These are phyloP conservation scores for Cydia pomonella DNA, from an alignment of 1,140 invertebrate genomes.

Conservation along the genomic window DNA sequence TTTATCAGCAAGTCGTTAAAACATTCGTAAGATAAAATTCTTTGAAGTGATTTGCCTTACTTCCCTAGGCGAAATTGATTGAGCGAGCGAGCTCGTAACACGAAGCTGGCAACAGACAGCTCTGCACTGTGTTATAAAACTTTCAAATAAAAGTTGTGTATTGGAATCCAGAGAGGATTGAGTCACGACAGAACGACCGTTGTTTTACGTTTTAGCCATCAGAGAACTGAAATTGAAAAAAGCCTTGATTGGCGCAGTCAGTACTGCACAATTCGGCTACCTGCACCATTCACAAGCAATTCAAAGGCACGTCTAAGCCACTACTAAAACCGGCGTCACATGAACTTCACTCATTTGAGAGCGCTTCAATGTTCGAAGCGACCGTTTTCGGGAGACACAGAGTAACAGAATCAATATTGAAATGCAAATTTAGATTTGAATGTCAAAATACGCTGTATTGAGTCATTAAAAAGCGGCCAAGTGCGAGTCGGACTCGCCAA, in stretches of 20 bases:
- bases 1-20: constrained; percentile 61
- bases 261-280: constrained; percentile 43
- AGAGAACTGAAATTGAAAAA: constrained; percentile 64
- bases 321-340: constrained; percentile 40
- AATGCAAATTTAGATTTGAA: constrained; percentile 25
- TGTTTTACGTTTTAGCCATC: constrained; percentile 46
- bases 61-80: constrained; percentile 35
- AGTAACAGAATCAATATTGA: neutral
- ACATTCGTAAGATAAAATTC: constrained; percentile 57
- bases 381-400: constrained; percentile 25
- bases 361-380: constrained; percentile 36
- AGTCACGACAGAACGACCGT: constrained; percentile 38
- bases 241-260: constrained; percentile 50
- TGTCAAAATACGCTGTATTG: constrained; percentile 33
- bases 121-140: constrained; percentile 22
- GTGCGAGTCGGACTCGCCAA: no score
- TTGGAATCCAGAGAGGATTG: neutral
- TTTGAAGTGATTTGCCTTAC: constrained; percentile 43
- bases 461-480: constrained; percentile 50
- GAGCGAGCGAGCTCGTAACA: constrained; percentile 17
- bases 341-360: constrained; percentile 36
- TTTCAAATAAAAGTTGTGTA: constrained; percentile 24
- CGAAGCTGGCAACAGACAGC: constrained; percentile 10
- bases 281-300: constrained; percentile 35
- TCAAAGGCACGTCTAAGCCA: constrained; percentile 44